These are phyloP conservation scores for Heliconius ismenius DNA, from an alignment of 2,888 invertebrate genomes.

Conservation along the genomic window DNA sequence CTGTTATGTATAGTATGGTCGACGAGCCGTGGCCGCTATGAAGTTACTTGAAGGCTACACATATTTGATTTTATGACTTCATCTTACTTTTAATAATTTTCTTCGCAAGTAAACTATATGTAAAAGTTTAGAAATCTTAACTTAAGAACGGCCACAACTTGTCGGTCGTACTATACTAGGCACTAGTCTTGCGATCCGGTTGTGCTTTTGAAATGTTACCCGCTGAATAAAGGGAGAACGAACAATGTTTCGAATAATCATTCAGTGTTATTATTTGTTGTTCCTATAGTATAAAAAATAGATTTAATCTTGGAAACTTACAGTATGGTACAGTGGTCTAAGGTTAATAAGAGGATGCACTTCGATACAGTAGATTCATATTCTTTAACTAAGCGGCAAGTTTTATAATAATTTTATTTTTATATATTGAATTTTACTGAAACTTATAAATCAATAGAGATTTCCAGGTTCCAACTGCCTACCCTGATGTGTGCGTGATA, in stretches of 20 bases:
- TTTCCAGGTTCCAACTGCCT: too few species aligned
- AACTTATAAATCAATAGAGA: too few species aligned
- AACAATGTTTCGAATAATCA: constrained; percentile 23
- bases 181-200: constrained; percentile 23
- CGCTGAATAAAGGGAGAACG: constrained; percentile 19
- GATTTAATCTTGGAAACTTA: background rate
- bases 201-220: constrained; percentile 13
- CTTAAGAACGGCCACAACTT: background rate
- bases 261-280: background rate
- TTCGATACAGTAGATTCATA: too few species aligned
- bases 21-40: background rate
- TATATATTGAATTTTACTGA: too few species aligned
- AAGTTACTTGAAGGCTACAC: background rate
- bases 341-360: background rate
- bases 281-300: background rate
- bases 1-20: constrained; percentile 32
- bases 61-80: background rate
- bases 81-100: background rate
- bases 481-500: too few species aligned
- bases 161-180: constrained; percentile 10
- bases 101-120: background rate
- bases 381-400: too few species aligned
- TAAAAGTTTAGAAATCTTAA: background rate
- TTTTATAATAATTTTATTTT: too few species aligned
- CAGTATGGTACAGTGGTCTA: background rate